phyloP scores from a whole-genome alignment of 2,113 vertebrate species.

The Picathartes gymnocephalus region DNA sequence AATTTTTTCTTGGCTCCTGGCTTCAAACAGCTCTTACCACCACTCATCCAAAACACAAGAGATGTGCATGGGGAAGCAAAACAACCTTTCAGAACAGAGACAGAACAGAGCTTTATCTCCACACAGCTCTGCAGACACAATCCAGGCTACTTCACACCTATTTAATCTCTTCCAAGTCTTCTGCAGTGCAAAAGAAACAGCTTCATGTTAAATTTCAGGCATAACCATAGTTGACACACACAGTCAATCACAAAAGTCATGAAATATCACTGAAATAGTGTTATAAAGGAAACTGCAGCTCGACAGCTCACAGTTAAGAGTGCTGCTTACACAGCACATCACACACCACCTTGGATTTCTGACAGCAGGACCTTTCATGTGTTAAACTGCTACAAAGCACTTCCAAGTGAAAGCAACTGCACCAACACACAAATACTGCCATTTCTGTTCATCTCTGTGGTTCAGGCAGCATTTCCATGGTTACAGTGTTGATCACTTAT shows the following conservation, averaged over 20 bases:
- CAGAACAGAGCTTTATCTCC: neutral
- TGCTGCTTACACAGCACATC: neutral
- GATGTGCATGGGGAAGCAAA: neutral
- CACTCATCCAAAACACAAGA: neutral
- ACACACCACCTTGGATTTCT: neutral
- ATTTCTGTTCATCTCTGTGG: neutral
- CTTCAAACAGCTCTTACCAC: neutral
- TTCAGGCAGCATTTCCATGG: conserved; percentile 27
- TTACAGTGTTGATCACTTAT: neutral
- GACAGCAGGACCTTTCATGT: neutral
- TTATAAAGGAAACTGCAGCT: neutral
- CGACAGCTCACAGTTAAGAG: neutral
- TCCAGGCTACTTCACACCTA: neutral
- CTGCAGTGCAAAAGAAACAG: neutral
- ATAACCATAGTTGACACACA: neutral
- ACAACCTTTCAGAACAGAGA: neutral
- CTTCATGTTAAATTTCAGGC: neutral
- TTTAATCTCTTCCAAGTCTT: neutral
- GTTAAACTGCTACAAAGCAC: neutral
- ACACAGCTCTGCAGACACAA: neutral
- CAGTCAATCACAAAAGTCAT: neutral
- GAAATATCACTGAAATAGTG: neutral
- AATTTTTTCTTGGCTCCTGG: neutral
- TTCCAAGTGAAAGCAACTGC: neutral
- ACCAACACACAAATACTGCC: neutral